Base-by-base conservation (phyloP, 2,797 vertebrate species). In the Pseudotriccus pelzelni region DNA sequence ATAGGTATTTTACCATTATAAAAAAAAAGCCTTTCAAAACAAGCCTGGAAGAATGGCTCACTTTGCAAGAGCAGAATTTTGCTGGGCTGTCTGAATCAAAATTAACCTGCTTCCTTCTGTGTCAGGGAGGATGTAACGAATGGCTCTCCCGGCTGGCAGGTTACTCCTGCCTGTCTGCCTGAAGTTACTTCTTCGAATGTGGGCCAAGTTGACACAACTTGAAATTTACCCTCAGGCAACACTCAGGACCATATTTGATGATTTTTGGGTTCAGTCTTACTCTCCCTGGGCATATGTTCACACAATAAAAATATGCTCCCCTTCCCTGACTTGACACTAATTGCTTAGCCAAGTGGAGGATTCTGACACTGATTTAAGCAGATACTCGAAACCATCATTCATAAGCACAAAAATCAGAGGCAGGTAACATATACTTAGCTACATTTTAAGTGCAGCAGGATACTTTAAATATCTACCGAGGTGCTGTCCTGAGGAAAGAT, bases 1-100 rank as follows among this genome's bases (percentile, higher is more conserved):
- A 92, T 39, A 91, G 86, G 93, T 94, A 91, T 93, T 96, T 93
- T 94, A 92, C 89, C 82, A 86, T 84, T 89, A 52, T 86, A n/a
- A 77, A 74, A 90, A 27, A 28, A 25, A 32, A 32, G 17, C 22
- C 88, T 84, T 93, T 95, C 90, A 84, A 79, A 91, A 87, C 70
- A 88, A 89, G 56, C 44, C 52, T 69, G 92, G 74, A 93, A 84
- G 63, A 85, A 95, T 86, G 84, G 44, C 63, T 94, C 66, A 79
- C 80, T 94, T 84, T 25, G 49, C 69, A 39, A 52, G 73, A 63
- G 47, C n/a, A 66, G 47, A 64, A 79, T 73, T 91, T 88, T 90
- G 37, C 79, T 4, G 14, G 78, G 62, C 87, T 91, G 76, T 81
- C 92, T 93, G 93, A 96, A 96, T 92, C 79, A 81, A 93, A 96